Percentiles rank a stretch among this genome's conserved stretches.
These are phyloP conservation scores for Bombus balteatus DNA, from an alignment of 1,140 invertebrate genomes.

Conservation along the genomic window DNA sequence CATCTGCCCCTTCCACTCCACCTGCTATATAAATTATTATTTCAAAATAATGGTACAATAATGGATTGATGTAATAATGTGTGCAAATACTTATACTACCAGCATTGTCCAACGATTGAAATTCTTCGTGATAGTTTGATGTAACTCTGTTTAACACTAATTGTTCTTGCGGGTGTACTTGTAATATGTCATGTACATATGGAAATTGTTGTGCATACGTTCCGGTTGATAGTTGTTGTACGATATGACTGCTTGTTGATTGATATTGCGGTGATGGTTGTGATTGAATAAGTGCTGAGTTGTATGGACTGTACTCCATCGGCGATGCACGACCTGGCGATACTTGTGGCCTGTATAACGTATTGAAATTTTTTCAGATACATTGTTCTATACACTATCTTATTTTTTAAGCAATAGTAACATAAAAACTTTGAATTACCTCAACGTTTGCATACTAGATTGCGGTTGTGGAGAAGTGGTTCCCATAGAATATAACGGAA, in stretches of 20 bases:
- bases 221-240: conserved; percentile 37
- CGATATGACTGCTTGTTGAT: conserved; percentile 39
- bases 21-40: conserved; percentile 19
- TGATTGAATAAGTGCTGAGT: conserved; percentile 49
- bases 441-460: conserved; percentile 55
- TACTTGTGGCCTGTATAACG: conserved; percentile 59
- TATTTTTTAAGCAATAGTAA: neutral
- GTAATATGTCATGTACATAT: conserved; percentile 41
- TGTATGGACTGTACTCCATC: conserved; percentile 65
- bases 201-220: conserved; percentile 41
- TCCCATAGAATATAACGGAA: conserved; percentile 53
- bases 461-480: conserved; percentile 44
- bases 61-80: neutral
- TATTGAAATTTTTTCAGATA: neutral
- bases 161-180: conserved; percentile 28
- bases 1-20: conserved; percentile 17
- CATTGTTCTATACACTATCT: neutral
- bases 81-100: conserved; percentile 26
- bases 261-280: conserved; percentile 54
- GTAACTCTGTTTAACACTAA: conserved; percentile 56
- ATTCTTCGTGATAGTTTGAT: conserved; percentile 43
- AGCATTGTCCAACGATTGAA: conserved; percentile 45
- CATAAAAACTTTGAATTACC: conserved; percentile 40
- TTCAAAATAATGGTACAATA: neutral
- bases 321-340: conserved; percentile 73